These are phyloP conservation scores for Alethe castanea DNA, from an alignment of 2,113 vertebrate species.

Conservation along the genomic window DNA sequence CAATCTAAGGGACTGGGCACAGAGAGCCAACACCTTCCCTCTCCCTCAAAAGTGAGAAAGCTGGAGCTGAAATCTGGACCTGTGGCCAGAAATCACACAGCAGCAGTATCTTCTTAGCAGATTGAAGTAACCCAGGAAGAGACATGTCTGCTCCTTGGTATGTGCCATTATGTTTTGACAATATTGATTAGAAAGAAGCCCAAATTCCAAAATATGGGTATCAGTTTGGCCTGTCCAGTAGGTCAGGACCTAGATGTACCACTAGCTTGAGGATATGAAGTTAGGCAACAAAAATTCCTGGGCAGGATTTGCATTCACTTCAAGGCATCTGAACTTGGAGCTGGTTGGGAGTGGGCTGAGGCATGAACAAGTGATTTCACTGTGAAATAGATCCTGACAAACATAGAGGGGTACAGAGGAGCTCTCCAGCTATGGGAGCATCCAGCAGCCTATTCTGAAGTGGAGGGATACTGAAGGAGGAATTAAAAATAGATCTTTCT, in stretches of 20 bases:
- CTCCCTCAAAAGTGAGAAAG: not conserved
- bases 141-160: accelerated
- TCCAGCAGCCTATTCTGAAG: not conserved
- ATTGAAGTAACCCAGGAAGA: not conserved
- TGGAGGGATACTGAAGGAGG: not conserved
- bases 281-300: not conserved
- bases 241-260: not conserved
- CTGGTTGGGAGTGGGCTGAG: not conserved
- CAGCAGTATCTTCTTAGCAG: not conserved
- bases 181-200: not conserved
- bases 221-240: not conserved
- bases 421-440: not conserved
- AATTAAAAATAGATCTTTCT: not conserved
- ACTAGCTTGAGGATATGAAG: not conserved
- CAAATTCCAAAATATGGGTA: not conserved
- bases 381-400: not conserved
- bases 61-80: not conserved
- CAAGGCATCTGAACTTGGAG: not conserved
- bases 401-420: not conserved
- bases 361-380: not conserved
- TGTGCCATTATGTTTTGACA: not conserved
- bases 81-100: not conserved
- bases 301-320: not conserved
- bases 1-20: not conserved
- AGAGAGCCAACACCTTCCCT: not conserved